Conservation (phyloP, 2,888 invertebrate genomes). For the Trachelus tabidus region DNA sequence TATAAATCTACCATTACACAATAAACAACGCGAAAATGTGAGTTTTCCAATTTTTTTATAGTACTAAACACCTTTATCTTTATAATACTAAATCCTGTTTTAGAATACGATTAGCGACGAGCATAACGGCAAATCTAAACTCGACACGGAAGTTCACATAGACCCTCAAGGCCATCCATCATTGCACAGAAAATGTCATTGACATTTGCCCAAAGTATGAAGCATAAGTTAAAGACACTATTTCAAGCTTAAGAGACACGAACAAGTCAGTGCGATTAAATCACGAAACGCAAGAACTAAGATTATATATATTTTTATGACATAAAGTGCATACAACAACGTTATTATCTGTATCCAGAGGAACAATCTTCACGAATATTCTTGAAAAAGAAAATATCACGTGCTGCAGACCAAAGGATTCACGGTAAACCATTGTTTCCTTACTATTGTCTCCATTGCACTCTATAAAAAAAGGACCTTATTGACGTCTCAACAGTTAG, state of each 20-base stretch:
- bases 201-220: neutral
- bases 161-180: neutral
- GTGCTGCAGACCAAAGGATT: neutral
- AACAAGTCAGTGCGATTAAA: neutral
- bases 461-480: neutral
- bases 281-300: neutral
- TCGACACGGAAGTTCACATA: neutral
- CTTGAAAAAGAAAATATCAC: neutral
- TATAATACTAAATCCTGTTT: neutral
- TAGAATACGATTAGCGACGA: neutral
- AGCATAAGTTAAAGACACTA: neutral
- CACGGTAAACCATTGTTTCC: neutral
- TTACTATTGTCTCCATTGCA: neutral
- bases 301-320: neutral
- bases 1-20: neutral
- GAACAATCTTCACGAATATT: neutral
- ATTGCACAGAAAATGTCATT: neutral
- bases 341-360: neutral
- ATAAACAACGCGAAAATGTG: neutral
- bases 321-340: neutral
- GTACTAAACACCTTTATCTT: neutral
- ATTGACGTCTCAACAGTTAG: neutral
- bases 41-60: neutral
- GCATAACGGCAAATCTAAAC: neutral
- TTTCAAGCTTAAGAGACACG: neutral